A percentile compares a stretch with the other conserved stretches of the same genome.
Evolutionary conservation across 2,888 invertebrate genomes (phyloP).

Genomic region (Catocala nupta): DNA sequence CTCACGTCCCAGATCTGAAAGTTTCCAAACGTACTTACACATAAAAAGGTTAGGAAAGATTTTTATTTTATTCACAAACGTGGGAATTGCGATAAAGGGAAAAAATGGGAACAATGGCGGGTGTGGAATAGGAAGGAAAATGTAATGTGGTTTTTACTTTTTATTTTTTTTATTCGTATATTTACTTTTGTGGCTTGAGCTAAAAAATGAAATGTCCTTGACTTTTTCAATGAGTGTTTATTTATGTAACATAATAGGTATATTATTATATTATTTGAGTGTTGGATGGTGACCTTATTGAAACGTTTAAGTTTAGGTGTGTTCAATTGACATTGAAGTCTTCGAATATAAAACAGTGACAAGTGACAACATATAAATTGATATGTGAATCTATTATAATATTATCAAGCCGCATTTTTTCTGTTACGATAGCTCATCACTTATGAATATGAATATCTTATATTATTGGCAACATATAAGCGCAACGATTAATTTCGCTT

Average conservation of each 20-base stretch:
- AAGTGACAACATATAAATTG: too few relatives aligned
- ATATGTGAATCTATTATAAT: too few relatives aligned
- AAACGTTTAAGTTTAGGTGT: neutral
- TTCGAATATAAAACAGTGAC: too few relatives aligned
- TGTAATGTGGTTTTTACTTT: slow-evolving; percentile 17
- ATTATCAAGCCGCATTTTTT: too few relatives aligned
- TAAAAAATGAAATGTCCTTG: slow-evolving; percentile 4
- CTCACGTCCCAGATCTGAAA: slow-evolving; percentile 88
- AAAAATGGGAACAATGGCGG: slow-evolving; percentile 20
- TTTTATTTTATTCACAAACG: slow-evolving; percentile 25
- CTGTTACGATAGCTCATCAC: too few relatives aligned
- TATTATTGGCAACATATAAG: too few relatives aligned
- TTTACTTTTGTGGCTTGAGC: slow-evolving; percentile 10
- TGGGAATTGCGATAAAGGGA: slow-evolving; percentile 13
- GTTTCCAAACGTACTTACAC: slow-evolving; percentile 14
- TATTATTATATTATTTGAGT: neutral
- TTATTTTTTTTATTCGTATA: slow-evolving; percentile 16
- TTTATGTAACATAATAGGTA: neutral
- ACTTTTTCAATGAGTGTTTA: slow-evolving; percentile 3
- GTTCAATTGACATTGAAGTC: neutral
- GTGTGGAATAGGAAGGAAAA: slow-evolving; percentile 14
- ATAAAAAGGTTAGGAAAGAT: slow-evolving; percentile 19
- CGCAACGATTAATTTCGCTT: too few relatives aligned
- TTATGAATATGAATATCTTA: too few relatives aligned
- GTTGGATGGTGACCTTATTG: neutral